A percentile compares a stretch with the other conserved stretches of the same genome.
These are phyloP conservation scores for Oreochromis niloticus DNA, from an alignment of 2,113 vertebrate species.

Conservation along the genomic window DNA sequence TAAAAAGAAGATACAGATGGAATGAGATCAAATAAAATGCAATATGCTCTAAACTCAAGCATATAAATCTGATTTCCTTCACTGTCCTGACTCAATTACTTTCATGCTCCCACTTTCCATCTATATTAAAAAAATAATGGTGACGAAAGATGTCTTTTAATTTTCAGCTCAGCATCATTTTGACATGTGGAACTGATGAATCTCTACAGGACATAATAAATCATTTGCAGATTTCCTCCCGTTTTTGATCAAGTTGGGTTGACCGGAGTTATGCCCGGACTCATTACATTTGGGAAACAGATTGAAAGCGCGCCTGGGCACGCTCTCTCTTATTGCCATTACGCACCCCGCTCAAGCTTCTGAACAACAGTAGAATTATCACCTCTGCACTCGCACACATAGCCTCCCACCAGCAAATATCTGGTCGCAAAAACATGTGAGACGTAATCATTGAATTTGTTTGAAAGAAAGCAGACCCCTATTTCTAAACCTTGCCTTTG, in stretches of 20 bases:
- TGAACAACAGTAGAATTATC: slow-evolving; percentile 60
- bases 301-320: slow-evolving; percentile 62
- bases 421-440: neutral
- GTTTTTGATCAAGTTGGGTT: slow-evolving; percentile 59
- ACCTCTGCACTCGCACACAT: slow-evolving; percentile 37
- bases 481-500: neutral
- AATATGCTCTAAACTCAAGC: neutral
- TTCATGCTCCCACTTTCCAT: slow-evolving; percentile 11
- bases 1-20: neutral
- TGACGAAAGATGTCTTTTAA: slow-evolving; percentile 56
- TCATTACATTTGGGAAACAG: slow-evolving; percentile 55
- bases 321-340: slow-evolving; percentile 56
- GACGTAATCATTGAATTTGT: slow-evolving; percentile 1
- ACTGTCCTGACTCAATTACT: neutral
- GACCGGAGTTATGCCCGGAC: slow-evolving; percentile 36
- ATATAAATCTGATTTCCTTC: neutral
- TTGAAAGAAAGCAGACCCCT: neutral
- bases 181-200: slow-evolving; percentile 64
- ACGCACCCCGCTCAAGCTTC: slow-evolving; percentile 27
- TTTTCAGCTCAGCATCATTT: slow-evolving; percentile 68
- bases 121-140: slow-evolving; percentile 41
- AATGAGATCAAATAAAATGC: neutral
- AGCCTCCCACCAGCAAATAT: neutral
- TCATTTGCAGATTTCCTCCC: slow-evolving; percentile 63
- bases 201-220: slow-evolving; percentile 66